These are phyloP conservation scores for Lepidonotus clava DNA, from an alignment of 2,888 invertebrate species.

Conservation along the genomic window DNA sequence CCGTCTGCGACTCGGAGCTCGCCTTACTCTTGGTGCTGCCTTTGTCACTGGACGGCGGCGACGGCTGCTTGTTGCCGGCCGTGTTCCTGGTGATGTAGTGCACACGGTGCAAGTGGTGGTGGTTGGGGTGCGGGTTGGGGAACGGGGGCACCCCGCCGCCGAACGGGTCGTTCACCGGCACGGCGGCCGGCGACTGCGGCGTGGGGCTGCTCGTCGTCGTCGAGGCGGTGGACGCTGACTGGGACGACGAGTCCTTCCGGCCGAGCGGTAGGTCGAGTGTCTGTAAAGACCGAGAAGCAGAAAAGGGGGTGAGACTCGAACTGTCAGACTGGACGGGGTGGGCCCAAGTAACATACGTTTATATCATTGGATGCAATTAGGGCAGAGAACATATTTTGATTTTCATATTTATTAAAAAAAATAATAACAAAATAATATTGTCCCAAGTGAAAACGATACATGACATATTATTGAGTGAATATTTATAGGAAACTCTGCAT, in stretches of 20 bases:
- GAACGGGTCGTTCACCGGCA: slow-evolving; percentile 1
- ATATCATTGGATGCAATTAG: too few species aligned
- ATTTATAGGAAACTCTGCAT: too few species aligned
- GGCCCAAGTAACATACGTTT: too few species aligned
- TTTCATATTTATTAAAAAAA: too few species aligned
- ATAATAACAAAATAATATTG: too few species aligned
- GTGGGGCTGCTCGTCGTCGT: slow-evolving; percentile 77
- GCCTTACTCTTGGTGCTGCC: slow-evolving; percentile 44
- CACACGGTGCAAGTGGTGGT: slow-evolving; percentile 82
- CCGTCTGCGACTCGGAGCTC: slow-evolving; percentile 27
- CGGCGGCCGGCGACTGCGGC: slow-evolving; percentile 65
- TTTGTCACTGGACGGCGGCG: slow-evolving; percentile 34
- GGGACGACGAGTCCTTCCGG: slow-evolving; percentile 83
- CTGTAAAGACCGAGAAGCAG: slow-evolving; percentile 81
- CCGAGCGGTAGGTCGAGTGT: slow-evolving; percentile 92
- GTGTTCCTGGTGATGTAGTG: slow-evolving; percentile 81
- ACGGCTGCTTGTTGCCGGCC: slow-evolving; percentile 33
- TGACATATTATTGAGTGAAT: too few species aligned
- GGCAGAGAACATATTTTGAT: too few species aligned
- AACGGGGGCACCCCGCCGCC: slow-evolving; percentile 5
- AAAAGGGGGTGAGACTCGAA: background rate
- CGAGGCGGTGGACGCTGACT: slow-evolving; percentile 79
- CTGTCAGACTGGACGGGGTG: background rate
- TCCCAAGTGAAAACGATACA: too few species aligned
- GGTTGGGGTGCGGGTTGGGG: slow-evolving; percentile 37